Percentiles rank a stretch among this genome's conserved stretches.
phyloP scores from a whole-genome alignment of 2,888 invertebrate genomes.

The Candidula unifasciata region DNA sequence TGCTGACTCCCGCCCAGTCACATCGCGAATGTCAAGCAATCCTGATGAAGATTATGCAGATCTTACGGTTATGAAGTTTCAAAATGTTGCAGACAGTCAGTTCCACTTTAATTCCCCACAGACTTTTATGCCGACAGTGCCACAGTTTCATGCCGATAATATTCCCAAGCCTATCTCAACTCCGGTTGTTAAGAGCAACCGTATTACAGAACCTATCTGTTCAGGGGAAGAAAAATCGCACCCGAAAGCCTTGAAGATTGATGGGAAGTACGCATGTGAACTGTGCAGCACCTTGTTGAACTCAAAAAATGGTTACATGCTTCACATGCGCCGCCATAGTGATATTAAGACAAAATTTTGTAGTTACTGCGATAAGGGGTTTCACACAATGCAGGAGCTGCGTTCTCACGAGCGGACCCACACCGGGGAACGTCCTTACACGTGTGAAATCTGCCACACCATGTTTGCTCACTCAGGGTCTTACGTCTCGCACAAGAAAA shows the following conservation, averaged over 20 bases:
- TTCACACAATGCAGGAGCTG: constrained; percentile 46
- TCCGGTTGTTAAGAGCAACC: neutral
- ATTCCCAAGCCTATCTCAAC: constrained; percentile 30
- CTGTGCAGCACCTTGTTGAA: constrained; percentile 15
- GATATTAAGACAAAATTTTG: constrained; percentile 41
- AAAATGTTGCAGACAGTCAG: neutral
- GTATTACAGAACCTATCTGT: neutral
- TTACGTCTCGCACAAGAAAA: constrained; percentile 37
- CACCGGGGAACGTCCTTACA: constrained; percentile 48
- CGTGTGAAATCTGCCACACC: constrained; percentile 39
- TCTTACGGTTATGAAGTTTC: neutral
- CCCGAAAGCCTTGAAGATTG: neutral
- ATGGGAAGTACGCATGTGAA: constrained; percentile 17
- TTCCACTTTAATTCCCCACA: constrained; percentile 26
- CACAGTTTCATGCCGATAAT: constrained; percentile 27
- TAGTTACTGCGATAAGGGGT: constrained; percentile 40
- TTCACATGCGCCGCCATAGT: constrained; percentile 43
- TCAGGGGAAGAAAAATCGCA: neutral
- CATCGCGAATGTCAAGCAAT: neutral
- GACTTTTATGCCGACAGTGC: constrained; percentile 11
- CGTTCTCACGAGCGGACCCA: constrained; percentile 49
- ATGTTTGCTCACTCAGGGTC: constrained; percentile 48
- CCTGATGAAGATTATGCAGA: neutral
- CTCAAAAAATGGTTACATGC: neutral
- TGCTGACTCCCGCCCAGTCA: neutral